Conservation (phyloP, 2,888 invertebrate genomes). For the Eristalinus aeneus region DNA sequence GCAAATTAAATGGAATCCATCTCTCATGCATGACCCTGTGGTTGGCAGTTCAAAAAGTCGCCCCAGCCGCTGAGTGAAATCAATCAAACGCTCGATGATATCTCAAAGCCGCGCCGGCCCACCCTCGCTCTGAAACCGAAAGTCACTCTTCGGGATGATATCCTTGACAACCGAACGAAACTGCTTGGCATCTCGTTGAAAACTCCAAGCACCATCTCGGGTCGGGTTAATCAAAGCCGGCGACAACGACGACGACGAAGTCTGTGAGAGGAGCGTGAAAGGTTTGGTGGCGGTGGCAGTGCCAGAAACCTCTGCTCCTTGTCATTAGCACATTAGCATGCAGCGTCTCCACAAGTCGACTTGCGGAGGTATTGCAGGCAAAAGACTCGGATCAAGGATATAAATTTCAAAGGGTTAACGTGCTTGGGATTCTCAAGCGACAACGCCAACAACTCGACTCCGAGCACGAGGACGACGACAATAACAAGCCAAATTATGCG, state of each 20-base stretch:
- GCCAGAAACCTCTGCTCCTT: constrained; percentile 36
- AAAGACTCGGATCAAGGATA: constrained; percentile 65
- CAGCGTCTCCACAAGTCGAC: constrained; percentile 48
- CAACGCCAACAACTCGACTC: constrained; percentile 14
- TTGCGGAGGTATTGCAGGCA: constrained; percentile 29
- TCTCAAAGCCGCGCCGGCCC: not conserved
- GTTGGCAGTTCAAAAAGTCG: constrained; percentile 22
- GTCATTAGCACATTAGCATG: constrained; percentile 71
- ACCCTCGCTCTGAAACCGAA: not conserved
- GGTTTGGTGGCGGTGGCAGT: constrained; percentile 19
- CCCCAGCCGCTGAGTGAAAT: constrained; percentile 34
- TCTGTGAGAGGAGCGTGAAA: not conserved
- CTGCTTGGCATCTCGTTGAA: constrained; percentile 45
- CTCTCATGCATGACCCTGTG: constrained; percentile 39
- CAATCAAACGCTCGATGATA: constrained; percentile 47
- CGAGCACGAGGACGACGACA: not conserved
- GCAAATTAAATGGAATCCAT: constrained; percentile 58
- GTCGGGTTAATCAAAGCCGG: constrained; percentile 67
- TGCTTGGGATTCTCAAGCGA: constrained; percentile 61
- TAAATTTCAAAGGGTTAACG: constrained; percentile 70
- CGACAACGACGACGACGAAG: not conserved
- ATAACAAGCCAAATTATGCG: constrained; percentile 59
- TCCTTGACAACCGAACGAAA: constrained; percentile 18
- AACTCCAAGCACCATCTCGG: constrained; percentile 56
- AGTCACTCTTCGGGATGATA: not conserved